Evolutionary conservation across 2,888 invertebrate genomes (phyloP).

Genomic region (Drosophila seclusa): DNA sequence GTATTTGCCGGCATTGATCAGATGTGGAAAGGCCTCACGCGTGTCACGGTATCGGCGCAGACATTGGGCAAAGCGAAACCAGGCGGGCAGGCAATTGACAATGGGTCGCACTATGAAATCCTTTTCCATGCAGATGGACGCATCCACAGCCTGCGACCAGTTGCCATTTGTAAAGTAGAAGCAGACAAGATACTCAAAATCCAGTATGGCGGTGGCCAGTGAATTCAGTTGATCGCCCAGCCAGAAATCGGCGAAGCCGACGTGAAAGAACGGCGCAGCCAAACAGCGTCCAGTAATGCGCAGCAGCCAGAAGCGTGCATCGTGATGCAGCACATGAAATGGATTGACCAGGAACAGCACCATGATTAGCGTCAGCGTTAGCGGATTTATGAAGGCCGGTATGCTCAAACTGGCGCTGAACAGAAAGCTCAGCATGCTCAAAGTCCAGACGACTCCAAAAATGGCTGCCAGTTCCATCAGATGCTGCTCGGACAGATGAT

Average conservation of each 20-base stretch:
- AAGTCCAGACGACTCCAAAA: slow-evolving; percentile 97
- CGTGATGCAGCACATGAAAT: slow-evolving; percentile 94
- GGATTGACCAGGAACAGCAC: slow-evolving; percentile 96
- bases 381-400: slow-evolving; percentile 96
- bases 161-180: slow-evolving; percentile 94
- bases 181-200: slow-evolving; percentile 97
- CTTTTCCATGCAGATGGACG: slow-evolving; percentile 89
- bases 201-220: slow-evolving; percentile 93
- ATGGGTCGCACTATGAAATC: slow-evolving; percentile 92
- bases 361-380: slow-evolving; percentile 93
- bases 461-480: slow-evolving; percentile 97
- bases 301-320: slow-evolving; percentile 97
- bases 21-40: slow-evolving; percentile 96
- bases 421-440: slow-evolving; percentile 90
- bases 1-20: slow-evolving; percentile 99
- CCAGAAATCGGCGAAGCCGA: slow-evolving; percentile 99
- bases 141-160: slow-evolving; percentile 88
- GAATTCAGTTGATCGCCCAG: slow-evolving; percentile 99
- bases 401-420: slow-evolving; percentile 93
- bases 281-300: slow-evolving; percentile 93
- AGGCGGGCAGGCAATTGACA: slow-evolving; percentile 97
- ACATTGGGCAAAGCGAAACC: slow-evolving; percentile 99
- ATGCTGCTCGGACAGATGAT: slow-evolving; percentile 97
- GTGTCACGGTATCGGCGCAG: slow-evolving; percentile 97
- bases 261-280: slow-evolving; percentile 96